Evolutionary conservation across 2,113 vertebrate species (phyloP), one percentile per base, ranked within the genome.

Genomic region (Eretmochelys imbricata): DNA sequence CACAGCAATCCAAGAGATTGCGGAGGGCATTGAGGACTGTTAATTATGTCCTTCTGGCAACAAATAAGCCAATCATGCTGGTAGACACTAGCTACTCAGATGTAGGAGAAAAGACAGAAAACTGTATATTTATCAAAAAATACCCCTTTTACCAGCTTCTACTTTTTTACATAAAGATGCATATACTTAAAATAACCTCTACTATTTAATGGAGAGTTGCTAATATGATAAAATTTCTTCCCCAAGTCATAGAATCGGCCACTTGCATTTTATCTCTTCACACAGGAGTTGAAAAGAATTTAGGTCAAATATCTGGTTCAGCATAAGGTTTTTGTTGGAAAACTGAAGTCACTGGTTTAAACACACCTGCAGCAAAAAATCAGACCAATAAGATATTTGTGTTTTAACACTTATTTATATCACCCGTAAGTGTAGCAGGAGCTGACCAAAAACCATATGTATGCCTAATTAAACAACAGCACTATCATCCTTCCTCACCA

Each of bases 301-400:
- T 65, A 50, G 38, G 86, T 87, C 8, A 1, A 85, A 81, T 88
- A 14, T 10, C 88, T 35, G 86, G 78, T 87, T 83, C 91, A 57
- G 91, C 87, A 95, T 17, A 31, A 87, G 80, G 85, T 92, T 92
- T 90, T 89, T 87, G 72, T 90, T 91, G 94, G 89, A 92, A 95
- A 96, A 95, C 87, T 92, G 92, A 96, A 96, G 96, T 92, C 92
- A 92, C 31, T 94, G 80, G 96, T 88, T 97, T 96, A 95, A 94
- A 89, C 96, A 48, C 90, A 95, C 95, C 89, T 88, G 87, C 2
- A 92, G 94, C 92, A 94, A 97, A 96, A 96, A 93, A 96, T 87
- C 87, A 93, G 92, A 93, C 38, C 93, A 95, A 95, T 94, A 22
- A 76, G 65, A 38, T n/a, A 69, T 20, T 38, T 69, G 17, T 69